Percentiles rank a stretch among this genome's conserved stretches.
phyloP scores from a whole-genome alignment of 1,140 invertebrate species.

The Diorhabda carinulata region DNA sequence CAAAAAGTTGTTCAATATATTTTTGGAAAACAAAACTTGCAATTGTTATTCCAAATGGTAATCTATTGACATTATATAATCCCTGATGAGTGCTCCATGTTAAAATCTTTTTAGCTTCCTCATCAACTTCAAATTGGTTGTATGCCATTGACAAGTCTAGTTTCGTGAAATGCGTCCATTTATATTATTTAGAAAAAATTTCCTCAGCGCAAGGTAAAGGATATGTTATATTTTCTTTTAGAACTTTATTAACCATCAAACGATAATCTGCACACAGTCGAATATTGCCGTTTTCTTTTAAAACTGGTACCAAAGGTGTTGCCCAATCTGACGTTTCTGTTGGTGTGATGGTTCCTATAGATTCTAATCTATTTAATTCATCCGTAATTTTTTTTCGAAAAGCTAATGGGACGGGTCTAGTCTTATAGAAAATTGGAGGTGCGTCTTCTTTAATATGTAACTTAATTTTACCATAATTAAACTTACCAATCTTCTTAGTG shows the following conservation, averaged over 20 bases:
- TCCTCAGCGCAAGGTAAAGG: constrained; percentile 28
- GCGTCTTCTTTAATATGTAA: constrained; percentile 4
- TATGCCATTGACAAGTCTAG: constrained; percentile 24
- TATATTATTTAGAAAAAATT: constrained; percentile 26
- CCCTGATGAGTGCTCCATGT: constrained; percentile 44
- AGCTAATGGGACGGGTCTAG: constrained; percentile 7
- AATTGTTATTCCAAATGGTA: constrained; percentile 37
- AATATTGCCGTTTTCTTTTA: constrained; percentile 30
- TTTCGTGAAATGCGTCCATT: constrained; percentile 25
- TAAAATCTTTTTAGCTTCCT: constrained; percentile 40
- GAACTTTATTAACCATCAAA: constrained; percentile 29
- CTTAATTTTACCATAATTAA: not conserved
- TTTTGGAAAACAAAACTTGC: constrained; percentile 26
- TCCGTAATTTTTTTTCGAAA: constrained; percentile 22
- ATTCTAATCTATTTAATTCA: constrained; percentile 9
- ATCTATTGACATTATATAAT: constrained; percentile 42
- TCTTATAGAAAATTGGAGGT: constrained; percentile 7
- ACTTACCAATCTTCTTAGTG: not conserved
- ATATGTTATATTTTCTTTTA: constrained; percentile 25
- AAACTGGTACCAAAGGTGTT: constrained; percentile 11
- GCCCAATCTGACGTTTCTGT: constrained; percentile 1
- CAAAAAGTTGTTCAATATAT: constrained; percentile 14
- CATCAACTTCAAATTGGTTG: constrained; percentile 23
- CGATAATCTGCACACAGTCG: constrained; percentile 47
- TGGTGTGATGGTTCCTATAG: constrained; percentile 2